Evolutionary conservation across 1,140 invertebrate species (phyloP).

Genomic region (Sycophila sp.): DNA sequence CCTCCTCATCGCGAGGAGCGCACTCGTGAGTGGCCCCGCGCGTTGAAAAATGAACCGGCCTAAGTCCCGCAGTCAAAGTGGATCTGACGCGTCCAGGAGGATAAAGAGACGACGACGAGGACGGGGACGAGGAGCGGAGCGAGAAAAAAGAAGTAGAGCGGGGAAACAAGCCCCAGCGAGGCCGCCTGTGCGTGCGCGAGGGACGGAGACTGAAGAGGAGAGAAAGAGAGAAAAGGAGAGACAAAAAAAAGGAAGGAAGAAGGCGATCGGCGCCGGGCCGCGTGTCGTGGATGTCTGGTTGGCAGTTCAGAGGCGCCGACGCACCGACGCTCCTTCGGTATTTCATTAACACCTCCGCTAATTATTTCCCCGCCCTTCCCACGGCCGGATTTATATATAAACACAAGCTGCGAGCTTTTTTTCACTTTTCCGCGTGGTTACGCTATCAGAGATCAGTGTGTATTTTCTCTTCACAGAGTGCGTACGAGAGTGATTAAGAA

Average conservation of each 20-base stretch:
- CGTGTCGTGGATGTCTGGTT: slow-evolving; percentile 64
- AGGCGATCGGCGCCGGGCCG: slow-evolving; percentile 63
- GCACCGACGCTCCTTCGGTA: slow-evolving; percentile 54
- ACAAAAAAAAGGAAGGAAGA: not conserved
- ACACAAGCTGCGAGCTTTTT: no score
- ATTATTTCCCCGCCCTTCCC: no score
- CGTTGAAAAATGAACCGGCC: slow-evolving; percentile 14
- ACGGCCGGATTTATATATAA: no score
- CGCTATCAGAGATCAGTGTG: no score
- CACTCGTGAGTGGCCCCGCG: no score
- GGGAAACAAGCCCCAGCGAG: not conserved
- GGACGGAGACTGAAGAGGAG: not conserved
- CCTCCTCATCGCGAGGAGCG: no score
- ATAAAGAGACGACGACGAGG: not conserved
- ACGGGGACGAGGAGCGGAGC: not conserved
- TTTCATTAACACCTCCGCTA: slow-evolving; percentile 68
- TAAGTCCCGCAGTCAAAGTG: no score
- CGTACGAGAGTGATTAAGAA: no score
- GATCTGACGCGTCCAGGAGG: no score
- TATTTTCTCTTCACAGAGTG: no score
- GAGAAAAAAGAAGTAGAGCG: not conserved
- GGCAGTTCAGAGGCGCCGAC: slow-evolving; percentile 67
- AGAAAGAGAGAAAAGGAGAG: not conserved
- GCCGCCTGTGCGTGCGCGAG: not conserved
- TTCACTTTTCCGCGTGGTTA: no score